phyloP scores from a whole-genome alignment of 2,113 vertebrate genomes.

The Pluvialis apricaria region DNA sequence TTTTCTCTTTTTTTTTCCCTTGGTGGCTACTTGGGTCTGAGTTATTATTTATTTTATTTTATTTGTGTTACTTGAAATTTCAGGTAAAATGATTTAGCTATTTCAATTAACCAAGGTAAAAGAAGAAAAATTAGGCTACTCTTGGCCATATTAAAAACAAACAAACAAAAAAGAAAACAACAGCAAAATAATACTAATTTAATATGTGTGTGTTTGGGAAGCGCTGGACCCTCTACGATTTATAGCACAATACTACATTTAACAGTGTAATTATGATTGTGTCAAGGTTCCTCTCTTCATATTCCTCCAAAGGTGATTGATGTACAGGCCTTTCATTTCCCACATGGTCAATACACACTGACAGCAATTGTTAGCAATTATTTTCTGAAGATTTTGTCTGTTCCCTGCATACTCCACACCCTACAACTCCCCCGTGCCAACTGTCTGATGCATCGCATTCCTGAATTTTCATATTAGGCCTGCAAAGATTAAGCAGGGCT shows the following conservation, averaged over 20 bases:
- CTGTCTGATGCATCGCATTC: not conserved
- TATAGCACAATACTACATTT: not conserved
- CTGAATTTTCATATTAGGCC: not conserved
- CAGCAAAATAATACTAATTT: not conserved
- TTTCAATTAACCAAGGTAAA: not conserved
- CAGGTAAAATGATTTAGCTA: accelerated
- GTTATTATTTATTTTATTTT: not conserved
- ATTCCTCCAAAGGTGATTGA: not conserved
- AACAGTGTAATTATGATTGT: not conserved
- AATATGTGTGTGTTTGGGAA: not conserved
- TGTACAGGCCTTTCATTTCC: not conserved
- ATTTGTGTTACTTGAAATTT: not conserved
- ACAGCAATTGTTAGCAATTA: not conserved
- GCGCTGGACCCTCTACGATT: not conserved
- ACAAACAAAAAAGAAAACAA: not conserved
- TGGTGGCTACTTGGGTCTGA: accelerated
- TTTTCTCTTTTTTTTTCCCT: not conserved
- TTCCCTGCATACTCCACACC: accelerated
- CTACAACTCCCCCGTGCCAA: not conserved
- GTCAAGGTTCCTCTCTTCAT: not conserved
- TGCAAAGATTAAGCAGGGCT: not conserved
- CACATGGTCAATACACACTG: not conserved
- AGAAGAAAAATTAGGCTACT: not conserved
- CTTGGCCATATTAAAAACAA: not conserved
- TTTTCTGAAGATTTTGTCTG: not conserved